Base-by-base conservation (phyloP, 2,888 invertebrate species). In the Neelides folsomi region DNA sequence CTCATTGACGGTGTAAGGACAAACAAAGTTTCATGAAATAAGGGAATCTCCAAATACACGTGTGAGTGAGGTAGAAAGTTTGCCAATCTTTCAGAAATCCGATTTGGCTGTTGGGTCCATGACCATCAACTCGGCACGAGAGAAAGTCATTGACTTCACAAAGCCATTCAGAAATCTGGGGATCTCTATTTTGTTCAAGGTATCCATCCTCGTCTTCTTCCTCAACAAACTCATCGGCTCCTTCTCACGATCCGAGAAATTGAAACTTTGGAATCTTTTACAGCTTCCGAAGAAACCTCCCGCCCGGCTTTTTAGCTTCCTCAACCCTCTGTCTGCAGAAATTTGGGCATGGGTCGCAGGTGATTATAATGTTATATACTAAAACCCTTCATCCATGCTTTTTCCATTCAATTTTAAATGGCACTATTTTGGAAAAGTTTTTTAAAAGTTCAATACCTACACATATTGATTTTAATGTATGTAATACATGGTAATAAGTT, bases 101-200 rank as follows among this genome's bases (percentile, higher is more conserved):
- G 95, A 97, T 69, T 76, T 97, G 62, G 95, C 94, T 0, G 90
- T 95, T 0, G 94, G 92, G 0, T 92, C 95, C 0, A 88, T 97
- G 83, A 97, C 95, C 2, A 97, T 97, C 65, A 95, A 90, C 72
- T 95, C 93, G 71, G 90, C 93, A 65, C 66, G 76, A 49, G 76
- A 64, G 52, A 84, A 85, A 70, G 84, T 88, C 55, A 93, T 97
- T 54, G 95, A 95, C 72, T 97, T 97, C 72, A 97, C 95, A 0
- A 94, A 95, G 67, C 97, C 97, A 0, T 97, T 95, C 73, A 92
- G 95, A 86, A 95, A 94, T 71, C 78, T 97, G 12, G 97, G 95
- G 19, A 95, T 94, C 56, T 89, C 93, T 12, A 97, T 97, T 68
- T 73, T 95, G 16, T 94, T 92, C 54, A 65, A 65, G 61, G 65